Base-by-base conservation (phyloP, 2,113 vertebrate genomes). In the Miniopterus natalensis region DNA sequence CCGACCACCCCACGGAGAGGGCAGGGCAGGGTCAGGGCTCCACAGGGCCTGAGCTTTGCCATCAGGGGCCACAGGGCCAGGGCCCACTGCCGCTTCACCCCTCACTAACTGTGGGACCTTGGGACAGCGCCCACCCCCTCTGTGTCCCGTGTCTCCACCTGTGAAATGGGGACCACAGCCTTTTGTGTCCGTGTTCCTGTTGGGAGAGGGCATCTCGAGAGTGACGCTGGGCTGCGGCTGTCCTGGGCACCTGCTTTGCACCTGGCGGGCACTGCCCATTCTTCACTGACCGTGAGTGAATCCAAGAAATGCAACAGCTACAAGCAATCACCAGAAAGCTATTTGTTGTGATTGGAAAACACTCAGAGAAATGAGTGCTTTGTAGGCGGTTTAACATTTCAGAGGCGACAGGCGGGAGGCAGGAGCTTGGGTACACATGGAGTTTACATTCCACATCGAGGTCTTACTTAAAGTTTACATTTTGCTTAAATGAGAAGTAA, bases 381-480 rank as follows among this genome's bases (percentile, higher is more conserved):
- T 75, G 11, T 1, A 79, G 87, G 73, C 71, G 92, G 87, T 94
- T 92, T 93, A 89, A 88, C 94, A 94, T 93, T 93, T 91, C 66
- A 25, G 80, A 81, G 73, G 81, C 66, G 66, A 86, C 80, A 11
- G 68, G 84, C 0, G 45, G 9, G 75, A 84, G 95, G 83, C 78
- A 36, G 36, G 6, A 70, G 94, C 83, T 84, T 45, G 87, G 83
- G 85, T 61, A 15, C 68, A 61, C 47, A 94, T 84, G 90, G 77
- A 31, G 96, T 95, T 95, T 92, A 96, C 80, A 79, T 95, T 97
- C 84, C 84, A 88, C 96, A 79, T 92, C 75, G 80, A 93, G 95
- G 96, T 84, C 96, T 97, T 95, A 96, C 96, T 96, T 97, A 88
- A 92, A 97, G 95, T 97, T 97, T 97, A 97, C 96, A 97, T 95